Conservation (phyloP, 2,888 invertebrate genomes). For the Ochropleura plecta region DNA sequence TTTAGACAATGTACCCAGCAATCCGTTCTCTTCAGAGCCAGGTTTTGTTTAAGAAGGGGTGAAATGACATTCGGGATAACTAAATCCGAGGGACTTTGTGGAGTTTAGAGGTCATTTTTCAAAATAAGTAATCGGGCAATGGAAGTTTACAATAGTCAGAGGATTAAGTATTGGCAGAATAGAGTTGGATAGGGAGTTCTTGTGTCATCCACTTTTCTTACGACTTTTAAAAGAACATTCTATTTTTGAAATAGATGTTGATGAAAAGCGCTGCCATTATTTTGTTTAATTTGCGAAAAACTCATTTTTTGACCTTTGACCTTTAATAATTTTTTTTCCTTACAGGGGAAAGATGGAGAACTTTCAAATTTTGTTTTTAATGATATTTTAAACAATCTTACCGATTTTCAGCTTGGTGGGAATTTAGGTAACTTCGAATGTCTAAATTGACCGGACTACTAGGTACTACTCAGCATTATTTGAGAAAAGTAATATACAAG, state of each 20-base stretch:
- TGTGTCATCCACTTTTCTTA: neutral
- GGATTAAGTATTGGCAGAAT: constrained; percentile 39
- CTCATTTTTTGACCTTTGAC: too few relatives aligned
- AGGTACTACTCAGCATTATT: too few relatives aligned
- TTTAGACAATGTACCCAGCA: constrained; percentile 87
- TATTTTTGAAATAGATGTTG: constrained; percentile 18
- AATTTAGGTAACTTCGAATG: too few relatives aligned
- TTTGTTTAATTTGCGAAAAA: neutral
- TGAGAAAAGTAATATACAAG: too few relatives aligned
- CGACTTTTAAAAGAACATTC: neutral
- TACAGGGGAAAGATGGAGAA: too few relatives aligned
- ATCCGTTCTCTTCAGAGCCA: constrained; percentile 87
- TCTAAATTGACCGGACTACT: too few relatives aligned
- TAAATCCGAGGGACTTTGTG: constrained; percentile 78
- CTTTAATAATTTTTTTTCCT: too few relatives aligned
- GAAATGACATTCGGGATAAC: constrained; percentile 87
- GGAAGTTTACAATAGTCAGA: constrained; percentile 47
- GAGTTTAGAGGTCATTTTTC: constrained; percentile 86
- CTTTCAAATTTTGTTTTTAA: too few relatives aligned
- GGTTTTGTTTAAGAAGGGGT: constrained; percentile 87
- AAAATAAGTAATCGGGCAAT: constrained; percentile 78
- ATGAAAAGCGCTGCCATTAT: neutral
- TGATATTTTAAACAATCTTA: too few relatives aligned
- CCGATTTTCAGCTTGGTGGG: too few relatives aligned
- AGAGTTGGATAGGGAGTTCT: constrained; percentile 15